Base-by-base conservation (phyloP, 2,113 vertebrate species). In the Neogale vison region DNA sequence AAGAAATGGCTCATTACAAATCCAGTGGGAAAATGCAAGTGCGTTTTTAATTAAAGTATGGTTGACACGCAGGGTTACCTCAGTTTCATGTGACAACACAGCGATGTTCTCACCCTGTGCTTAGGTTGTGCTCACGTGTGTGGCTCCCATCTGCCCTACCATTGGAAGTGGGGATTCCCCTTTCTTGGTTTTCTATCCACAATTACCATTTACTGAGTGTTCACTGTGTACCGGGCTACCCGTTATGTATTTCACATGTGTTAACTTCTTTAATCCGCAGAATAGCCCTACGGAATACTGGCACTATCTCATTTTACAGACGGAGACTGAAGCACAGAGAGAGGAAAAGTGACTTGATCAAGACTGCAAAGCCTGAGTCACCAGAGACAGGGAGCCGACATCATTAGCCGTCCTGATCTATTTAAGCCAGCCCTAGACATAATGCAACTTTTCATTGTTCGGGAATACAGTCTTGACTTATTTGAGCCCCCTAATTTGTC, bases 361-460 rank as follows among this genome's bases (percentile, higher is more conserved):
- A 26, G 11, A 45, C 5, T 7, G n/a, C 26, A 79, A 15, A 52
- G 17, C 42, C 4, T 12, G 1, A 79, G 36, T 50, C 18, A 39
- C 0, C 0, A 1, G 24, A 57, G n/a, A 31, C 10, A 3, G n/a
- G 34, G 42, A 82, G 20, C 18, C 20, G 14, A 34, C 5, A 10
- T 4, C 0, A 1, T 14, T 12, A n/a, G 31, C 31, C 6, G 6
- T n/a, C 29, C 4, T 12, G 17, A 76, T 26, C n/a, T 3, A n/a
- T 7, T 34, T 29, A 17, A 39, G 1, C 23, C 52, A 83, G 9
- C 0, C 67, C 14, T 45, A 13, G 39, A 39, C 2, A 9, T 15
- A 79, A 0, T 3, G 15, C 18, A 85, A 52, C 12, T 57, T 65
- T 89, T 69, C 4, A 52, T 83, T 83, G 2, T 59, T 65, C 2